A percentile compares a stretch with the other conserved stretches of the same genome.
phyloP scores from a whole-genome alignment of 2,113 vertebrate species.

The Saimiri boliviensis region DNA sequence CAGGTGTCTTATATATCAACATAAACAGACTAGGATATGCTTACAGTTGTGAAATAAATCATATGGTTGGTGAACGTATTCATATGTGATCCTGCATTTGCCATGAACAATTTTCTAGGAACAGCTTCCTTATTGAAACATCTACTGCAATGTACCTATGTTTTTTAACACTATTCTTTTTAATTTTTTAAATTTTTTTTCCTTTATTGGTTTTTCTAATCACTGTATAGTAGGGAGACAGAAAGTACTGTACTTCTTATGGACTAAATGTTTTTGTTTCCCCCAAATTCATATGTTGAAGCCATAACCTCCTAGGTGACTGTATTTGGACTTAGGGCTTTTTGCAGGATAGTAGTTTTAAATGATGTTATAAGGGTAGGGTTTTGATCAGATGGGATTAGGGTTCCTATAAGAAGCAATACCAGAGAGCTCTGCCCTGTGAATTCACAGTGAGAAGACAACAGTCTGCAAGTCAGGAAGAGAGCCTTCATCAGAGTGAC shows the following conservation, averaged over 20 bases:
- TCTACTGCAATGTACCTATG: too few species aligned
- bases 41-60: background rate
- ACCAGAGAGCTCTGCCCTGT: background rate
- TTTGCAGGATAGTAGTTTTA: background rate
- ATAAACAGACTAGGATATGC: background rate
- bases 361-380: background rate
- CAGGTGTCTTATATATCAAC: background rate
- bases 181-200: background rate
- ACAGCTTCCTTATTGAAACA: background rate
- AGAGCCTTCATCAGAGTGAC: background rate
- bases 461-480: background rate
- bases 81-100: background rate
- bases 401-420: background rate
- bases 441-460: background rate
- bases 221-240: background rate
- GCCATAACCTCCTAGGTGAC: background rate
- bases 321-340: background rate
- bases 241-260: background rate
- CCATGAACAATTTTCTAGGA: background rate
- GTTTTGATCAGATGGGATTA: background rate
- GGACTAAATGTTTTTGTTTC: background rate
- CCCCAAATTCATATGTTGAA: background rate
- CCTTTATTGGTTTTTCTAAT: background rate
- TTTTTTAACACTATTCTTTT: background rate
- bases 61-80: background rate